Percentiles rank a stretch among this genome's conserved stretches.
phyloP scores from a whole-genome alignment of 37 sponge, comb jelly and placozoan species.

The Mnemiopsis leidyi region DNA sequence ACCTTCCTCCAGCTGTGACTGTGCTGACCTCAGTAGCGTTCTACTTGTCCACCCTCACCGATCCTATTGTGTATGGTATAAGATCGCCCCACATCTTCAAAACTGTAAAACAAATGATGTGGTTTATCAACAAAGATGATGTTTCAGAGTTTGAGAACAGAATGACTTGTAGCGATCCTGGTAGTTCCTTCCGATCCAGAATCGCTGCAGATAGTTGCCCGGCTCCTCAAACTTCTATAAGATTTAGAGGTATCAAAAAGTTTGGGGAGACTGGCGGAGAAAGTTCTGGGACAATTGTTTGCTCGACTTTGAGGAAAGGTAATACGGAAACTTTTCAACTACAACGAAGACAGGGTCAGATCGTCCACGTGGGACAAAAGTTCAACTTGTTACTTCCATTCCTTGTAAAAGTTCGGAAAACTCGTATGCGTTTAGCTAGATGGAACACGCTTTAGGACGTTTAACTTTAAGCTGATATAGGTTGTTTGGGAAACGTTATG shows the following conservation, averaged over 20 bases:
- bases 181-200: not conserved
- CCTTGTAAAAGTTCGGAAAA: not conserved
- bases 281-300: not conserved
- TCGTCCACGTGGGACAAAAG: not conserved
- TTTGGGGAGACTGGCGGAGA: not conserved
- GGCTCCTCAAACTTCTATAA: not conserved
- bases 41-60: conserved; percentile 26
- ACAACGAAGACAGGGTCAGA: not conserved
- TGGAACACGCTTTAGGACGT: not conserved
- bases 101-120: not conserved
- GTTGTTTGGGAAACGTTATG: no score
- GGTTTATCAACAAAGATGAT: not conserved
- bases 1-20: not conserved
- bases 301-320: no score
- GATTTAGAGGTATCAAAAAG: no score
- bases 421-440: not conserved
- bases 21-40: not conserved
- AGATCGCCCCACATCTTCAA: conserved; percentile 25
- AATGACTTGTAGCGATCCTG: not conserved
- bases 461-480: no score
- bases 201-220: not conserved
- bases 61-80: not conserved
- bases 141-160: not conserved
- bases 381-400: not conserved
- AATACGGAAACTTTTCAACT: not conserved